These are phyloP conservation scores for Carabus problematicus DNA, from an alignment of 2,888 invertebrate species.

Conservation along the genomic window DNA sequence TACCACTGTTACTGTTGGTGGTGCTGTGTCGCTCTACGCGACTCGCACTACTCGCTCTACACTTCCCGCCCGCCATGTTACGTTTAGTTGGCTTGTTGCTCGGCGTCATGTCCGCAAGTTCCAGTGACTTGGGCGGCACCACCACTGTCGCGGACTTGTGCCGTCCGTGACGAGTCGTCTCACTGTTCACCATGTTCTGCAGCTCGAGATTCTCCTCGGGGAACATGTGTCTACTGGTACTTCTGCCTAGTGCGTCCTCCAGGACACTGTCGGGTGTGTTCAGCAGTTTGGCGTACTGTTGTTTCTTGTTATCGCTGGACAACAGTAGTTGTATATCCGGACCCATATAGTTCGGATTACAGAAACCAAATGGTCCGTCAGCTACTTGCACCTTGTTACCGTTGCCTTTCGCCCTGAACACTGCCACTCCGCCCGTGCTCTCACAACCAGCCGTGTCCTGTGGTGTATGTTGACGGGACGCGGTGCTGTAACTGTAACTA, in stretches of 20 bases:
- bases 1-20: slow-evolving; percentile 52
- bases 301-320: slow-evolving; percentile 44
- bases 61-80: slow-evolving; percentile 48
- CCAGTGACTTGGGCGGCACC: slow-evolving; percentile 51
- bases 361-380: slow-evolving; percentile 70
- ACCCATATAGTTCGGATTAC: slow-evolving; percentile 78
- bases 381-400: not conserved
- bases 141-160: slow-evolving; percentile 49
- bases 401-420: slow-evolving; percentile 14
- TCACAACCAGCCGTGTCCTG: slow-evolving; percentile 49
- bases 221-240: slow-evolving; percentile 49
- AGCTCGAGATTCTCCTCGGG: slow-evolving; percentile 59
- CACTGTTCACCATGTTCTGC: slow-evolving; percentile 54
- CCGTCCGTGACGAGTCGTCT: not conserved
- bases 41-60: slow-evolving; percentile 66
- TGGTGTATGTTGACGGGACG: slow-evolving; percentile 55
- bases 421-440: slow-evolving; percentile 11
- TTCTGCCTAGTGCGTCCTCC: slow-evolving; percentile 60
- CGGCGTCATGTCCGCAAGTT: slow-evolving; percentile 52
- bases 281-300: slow-evolving; percentile 58
- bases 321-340: slow-evolving; percentile 64
- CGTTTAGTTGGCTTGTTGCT: not conserved
- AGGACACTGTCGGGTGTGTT: slow-evolving; percentile 72
- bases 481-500: slow-evolving; percentile 56
- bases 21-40: slow-evolving; percentile 61